Evolutionary conservation across 2,888 invertebrate genomes (phyloP).

Genomic region (Mythimna vitellina): DNA sequence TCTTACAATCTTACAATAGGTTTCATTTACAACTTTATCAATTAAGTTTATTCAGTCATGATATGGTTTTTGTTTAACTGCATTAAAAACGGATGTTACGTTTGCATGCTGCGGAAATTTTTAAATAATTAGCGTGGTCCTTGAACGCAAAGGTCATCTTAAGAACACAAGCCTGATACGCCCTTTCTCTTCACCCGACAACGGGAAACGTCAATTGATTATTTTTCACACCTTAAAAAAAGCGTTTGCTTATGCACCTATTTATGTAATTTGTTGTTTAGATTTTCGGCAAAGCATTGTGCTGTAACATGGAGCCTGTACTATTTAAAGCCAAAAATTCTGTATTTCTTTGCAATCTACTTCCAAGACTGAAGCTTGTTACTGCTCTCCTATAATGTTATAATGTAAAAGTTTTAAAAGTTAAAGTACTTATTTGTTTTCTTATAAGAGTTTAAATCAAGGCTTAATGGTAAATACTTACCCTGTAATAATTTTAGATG

Average conservation of each 20-base stretch:
- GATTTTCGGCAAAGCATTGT: constrained; percentile 56
- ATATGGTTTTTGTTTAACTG: not conserved
- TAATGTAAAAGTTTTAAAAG: constrained; percentile 40
- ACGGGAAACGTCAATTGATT: too few relatives aligned
- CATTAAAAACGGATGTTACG: not conserved
- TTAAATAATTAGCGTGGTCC: too few relatives aligned
- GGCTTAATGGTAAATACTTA: constrained; percentile 17
- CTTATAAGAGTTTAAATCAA: not conserved
- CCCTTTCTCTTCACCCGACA: too few relatives aligned
- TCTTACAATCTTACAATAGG: not conserved
- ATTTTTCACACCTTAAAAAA: too few relatives aligned
- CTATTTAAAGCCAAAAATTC: constrained; percentile 52
- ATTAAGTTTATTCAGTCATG: not conserved
- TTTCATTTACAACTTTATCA: not conserved
- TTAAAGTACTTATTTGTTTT: constrained; percentile 15
- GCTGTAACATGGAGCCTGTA: constrained; percentile 50
- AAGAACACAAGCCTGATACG: too few relatives aligned
- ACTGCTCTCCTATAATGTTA: constrained; percentile 47
- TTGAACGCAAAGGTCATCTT: too few relatives aligned
- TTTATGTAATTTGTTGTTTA: constrained; percentile 58
- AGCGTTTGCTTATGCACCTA: not conserved
- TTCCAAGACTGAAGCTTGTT: constrained; percentile 2
- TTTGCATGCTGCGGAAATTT: too few relatives aligned
- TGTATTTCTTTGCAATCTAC: constrained; percentile 45
- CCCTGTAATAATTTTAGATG: not conserved